Conservation (phyloP, 2,113 vertebrate species). For the Thermophis baileyi region DNA sequence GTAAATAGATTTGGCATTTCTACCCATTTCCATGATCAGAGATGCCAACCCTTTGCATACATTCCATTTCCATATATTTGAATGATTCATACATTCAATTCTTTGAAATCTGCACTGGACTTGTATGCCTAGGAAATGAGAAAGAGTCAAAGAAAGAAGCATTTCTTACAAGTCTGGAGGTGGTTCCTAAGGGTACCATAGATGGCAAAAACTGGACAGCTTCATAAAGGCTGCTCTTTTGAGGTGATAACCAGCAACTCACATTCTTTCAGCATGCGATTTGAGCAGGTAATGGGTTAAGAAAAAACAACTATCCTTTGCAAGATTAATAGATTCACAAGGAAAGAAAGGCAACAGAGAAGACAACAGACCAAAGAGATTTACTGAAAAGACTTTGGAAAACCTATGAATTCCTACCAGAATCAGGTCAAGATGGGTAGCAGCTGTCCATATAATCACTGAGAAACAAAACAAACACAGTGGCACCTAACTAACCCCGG, state of each 20-base stretch:
- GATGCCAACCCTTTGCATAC: no score
- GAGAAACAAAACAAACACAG: neutral
- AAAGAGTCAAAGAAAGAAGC: neutral
- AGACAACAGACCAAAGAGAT: neutral
- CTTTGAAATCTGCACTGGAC: neutral
- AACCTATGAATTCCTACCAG: neutral
- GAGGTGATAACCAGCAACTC: neutral
- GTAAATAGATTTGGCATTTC: no score
- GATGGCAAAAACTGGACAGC: neutral
- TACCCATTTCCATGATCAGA: no score
- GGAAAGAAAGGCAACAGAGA: neutral
- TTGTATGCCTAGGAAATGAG: neutral
- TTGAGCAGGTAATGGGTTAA: neutral
- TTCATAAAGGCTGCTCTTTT: neutral
- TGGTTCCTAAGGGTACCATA: neutral
- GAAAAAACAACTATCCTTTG: neutral
- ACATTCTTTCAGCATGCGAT: neutral
- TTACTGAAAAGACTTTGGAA: neutral
- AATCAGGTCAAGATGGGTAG: neutral
- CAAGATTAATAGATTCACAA: neutral
- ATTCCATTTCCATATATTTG: neutral
- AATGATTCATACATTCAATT: neutral
- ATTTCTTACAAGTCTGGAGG: neutral
- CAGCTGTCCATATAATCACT: neutral
- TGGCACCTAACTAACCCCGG: neutral